Percentiles rank a stretch among this genome's conserved stretches.
Evolutionary conservation across 2,888 invertebrate genomes (phyloP).

Genomic region (Teleogryllus oceanicus): DNA sequence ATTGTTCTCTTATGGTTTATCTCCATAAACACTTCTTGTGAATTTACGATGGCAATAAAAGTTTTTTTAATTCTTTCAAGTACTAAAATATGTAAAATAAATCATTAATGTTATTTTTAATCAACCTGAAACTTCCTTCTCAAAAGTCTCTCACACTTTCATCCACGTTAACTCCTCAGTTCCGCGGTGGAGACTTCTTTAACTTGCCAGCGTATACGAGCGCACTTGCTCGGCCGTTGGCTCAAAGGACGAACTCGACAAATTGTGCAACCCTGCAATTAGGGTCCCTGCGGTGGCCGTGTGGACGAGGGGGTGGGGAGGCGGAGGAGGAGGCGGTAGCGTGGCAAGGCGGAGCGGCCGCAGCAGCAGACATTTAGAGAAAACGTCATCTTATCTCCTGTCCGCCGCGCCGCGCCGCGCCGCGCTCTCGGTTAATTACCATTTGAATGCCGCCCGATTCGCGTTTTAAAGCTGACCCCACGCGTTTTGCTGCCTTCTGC

Average conservation of each 20-base stretch:
- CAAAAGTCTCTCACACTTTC: no score
- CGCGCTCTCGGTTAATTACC: constrained; percentile 4
- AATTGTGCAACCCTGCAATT: not conserved
- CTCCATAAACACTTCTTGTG: no score
- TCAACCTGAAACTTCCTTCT: no score
- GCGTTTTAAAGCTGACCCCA: not conserved
- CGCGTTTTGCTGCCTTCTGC: not conserved
- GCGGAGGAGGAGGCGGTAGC: not conserved
- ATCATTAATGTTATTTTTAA: no score
- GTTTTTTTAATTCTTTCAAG: no score
- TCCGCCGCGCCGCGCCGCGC: not conserved
- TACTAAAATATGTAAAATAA: no score
- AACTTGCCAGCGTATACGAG: no score
- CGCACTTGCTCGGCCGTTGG: not conserved
- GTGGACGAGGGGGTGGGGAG: not conserved
- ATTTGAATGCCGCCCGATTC: not conserved
- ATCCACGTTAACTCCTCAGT: no score
- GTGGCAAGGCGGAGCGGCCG: not conserved
- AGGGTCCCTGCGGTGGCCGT: not conserved
- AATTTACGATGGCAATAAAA: no score
- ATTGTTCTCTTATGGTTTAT: no score
- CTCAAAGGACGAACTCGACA: not conserved
- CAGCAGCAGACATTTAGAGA: not conserved
- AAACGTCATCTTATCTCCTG: not conserved
- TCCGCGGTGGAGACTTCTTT: no score